A percentile compares a stretch with the other conserved stretches of the same genome.
Conservation (phyloP, 2,113 vertebrate species). For the Leucoraja erinaceus region DNA sequence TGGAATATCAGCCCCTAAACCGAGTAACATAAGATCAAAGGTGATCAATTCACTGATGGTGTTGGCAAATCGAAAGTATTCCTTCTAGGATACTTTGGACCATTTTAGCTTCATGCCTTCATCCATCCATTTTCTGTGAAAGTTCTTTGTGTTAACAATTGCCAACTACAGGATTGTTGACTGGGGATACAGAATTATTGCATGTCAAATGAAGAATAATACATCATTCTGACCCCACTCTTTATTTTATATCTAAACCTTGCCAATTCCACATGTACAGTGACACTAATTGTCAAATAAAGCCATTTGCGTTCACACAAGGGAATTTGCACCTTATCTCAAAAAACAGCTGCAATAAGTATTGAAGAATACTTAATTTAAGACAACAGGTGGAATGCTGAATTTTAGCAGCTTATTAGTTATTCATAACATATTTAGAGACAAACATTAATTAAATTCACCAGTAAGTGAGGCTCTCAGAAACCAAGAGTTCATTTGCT, state of each 20-base stretch:
- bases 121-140: neutral
- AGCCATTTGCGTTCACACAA: neutral
- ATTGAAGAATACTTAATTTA: constrained; percentile 13
- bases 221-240: neutral
- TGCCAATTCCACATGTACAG: neutral
- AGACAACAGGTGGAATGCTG: neutral
- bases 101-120: neutral
- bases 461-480: neutral
- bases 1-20: neutral
- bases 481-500: constrained; percentile 11
- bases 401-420: constrained; percentile 4
- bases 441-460: neutral
- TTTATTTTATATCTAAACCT: constrained; percentile 31
- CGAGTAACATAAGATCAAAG: neutral
- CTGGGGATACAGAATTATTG: neutral
- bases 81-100: neutral
- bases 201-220: neutral
- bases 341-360: neutral
- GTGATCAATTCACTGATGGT: neutral
- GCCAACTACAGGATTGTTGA: neutral
- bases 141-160: constrained; percentile 10
- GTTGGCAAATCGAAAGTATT: neutral
- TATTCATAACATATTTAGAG: neutral
- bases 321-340: neutral
- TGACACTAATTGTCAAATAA: constrained; percentile 25